Evolutionary conservation across 2,113 vertebrate species (phyloP).

Genomic region (Jaculus jaculus): DNA sequence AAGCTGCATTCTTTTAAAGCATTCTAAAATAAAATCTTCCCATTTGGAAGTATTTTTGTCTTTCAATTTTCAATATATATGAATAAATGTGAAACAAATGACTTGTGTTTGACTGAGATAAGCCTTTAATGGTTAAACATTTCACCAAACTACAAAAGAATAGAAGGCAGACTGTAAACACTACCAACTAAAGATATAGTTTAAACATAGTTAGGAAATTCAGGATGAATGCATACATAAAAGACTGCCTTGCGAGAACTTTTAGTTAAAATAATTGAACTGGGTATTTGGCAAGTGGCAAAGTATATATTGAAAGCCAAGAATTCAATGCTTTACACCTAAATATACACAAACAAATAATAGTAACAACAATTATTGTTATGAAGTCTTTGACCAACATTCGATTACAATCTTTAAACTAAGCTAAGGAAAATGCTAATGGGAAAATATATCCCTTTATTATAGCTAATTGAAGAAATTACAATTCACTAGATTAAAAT

Average conservation of each 20-base stretch:
- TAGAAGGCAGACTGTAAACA: background rate
- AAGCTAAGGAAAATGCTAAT: background rate
- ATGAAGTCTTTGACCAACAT: constrained; percentile 10
- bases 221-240: background rate
- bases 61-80: background rate
- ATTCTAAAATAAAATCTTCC: constrained; percentile 26
- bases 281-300: background rate
- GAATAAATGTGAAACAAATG: background rate
- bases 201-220: constrained; percentile 34
- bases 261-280: background rate
- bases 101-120: background rate
- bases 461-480: constrained; percentile 11
- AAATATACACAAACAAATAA: background rate
- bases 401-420: background rate
- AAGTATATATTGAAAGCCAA: background rate
- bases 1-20: constrained; percentile 27
- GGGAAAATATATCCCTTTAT: constrained; percentile 30
- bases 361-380: background rate
- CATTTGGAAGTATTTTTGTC: background rate
- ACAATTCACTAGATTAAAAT: constrained; percentile 16
- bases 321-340: background rate
- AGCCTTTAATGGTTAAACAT: background rate
- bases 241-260: constrained; percentile 20
- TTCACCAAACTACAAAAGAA: background rate
- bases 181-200: background rate